Evolutionary conservation across 2,113 vertebrate species (phyloP).

Genomic region (Perca fluviatilis): DNA sequence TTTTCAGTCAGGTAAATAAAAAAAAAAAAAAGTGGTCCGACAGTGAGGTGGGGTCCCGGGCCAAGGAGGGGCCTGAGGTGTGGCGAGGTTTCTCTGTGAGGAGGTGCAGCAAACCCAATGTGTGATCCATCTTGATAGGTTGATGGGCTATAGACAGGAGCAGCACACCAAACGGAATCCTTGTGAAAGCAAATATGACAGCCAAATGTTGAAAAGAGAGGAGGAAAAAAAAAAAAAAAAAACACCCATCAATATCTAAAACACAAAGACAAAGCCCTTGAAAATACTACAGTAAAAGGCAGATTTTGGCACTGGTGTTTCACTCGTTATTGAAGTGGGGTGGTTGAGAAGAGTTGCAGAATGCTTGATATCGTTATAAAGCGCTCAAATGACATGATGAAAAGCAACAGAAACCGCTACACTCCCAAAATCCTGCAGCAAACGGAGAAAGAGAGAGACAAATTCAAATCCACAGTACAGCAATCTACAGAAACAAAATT

Average conservation of each 20-base stretch:
- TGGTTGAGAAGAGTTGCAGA: slow-evolving; percentile 47
- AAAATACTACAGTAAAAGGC: slow-evolving; percentile 48
- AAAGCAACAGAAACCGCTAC: slow-evolving; percentile 35
- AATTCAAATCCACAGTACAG: slow-evolving; percentile 25
- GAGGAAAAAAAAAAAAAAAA: background rate
- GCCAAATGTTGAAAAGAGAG: slow-evolving; percentile 55
- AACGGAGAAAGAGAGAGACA: slow-evolving; percentile 21
- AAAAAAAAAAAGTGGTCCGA: slow-evolving; percentile 69
- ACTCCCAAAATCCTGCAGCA: slow-evolving; percentile 27
- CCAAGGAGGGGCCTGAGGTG: slow-evolving; percentile 61
- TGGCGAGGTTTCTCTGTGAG: slow-evolving; percentile 50
- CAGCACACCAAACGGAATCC: slow-evolving; percentile 70
- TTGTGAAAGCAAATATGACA: slow-evolving; percentile 79
- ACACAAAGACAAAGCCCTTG: slow-evolving; percentile 57
- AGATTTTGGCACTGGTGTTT: slow-evolving; percentile 41
- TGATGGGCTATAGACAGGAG: slow-evolving; percentile 76
- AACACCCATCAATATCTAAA: slow-evolving; percentile 50
- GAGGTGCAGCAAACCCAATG: slow-evolving; percentile 46
- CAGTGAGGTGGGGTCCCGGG: slow-evolving; percentile 52
- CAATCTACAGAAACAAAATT: slow-evolving; percentile 1
- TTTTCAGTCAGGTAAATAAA: slow-evolving; percentile 73
- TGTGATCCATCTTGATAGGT: slow-evolving; percentile 63
- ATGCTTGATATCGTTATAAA: slow-evolving; percentile 42
- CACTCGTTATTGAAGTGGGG: slow-evolving; percentile 48
- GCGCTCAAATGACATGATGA: slow-evolving; percentile 47